Conservation (phyloP, 30 jellyfish, hydroid and myxozoan genomes). For the Sanderia malayensis region DNA sequence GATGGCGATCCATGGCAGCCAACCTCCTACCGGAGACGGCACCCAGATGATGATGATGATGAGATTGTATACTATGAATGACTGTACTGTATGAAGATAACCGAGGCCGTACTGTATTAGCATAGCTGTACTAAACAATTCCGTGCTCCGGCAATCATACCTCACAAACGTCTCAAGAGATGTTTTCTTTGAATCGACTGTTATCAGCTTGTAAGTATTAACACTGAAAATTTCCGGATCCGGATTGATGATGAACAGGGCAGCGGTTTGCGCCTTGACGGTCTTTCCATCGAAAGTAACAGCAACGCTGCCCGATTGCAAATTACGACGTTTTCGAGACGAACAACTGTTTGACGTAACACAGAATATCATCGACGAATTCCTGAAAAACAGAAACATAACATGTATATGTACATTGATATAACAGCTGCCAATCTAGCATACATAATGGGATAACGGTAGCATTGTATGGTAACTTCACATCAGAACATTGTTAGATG, state of each 20-base stretch:
- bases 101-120: no score
- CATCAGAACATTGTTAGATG: no score
- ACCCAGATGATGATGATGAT: no score
- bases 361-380: conserved; percentile 19
- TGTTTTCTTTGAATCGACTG: conserved; percentile 14
- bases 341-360: conserved; percentile 12
- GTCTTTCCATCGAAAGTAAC: conserved; percentile 60
- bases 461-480: no score
- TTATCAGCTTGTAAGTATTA: conserved; percentile 50
- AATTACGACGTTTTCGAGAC: conserved; percentile 52
- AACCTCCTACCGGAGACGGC: no score
- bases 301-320: conserved; percentile 14
- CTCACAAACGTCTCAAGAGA: conserved; percentile 48
- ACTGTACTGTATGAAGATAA: no score
- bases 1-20: no score
- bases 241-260: conserved; percentile 42
- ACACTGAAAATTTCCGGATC: conserved; percentile 65
- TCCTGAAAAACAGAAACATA: conserved; percentile 5
- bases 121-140: no score
- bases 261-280: conserved; percentile 20
- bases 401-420: no score
- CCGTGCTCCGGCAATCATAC: conserved; percentile 7
- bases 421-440: no score
- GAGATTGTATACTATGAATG: no score
- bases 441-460: no score